Evolutionary conservation across 1,140 invertebrate genomes (phyloP), one percentile per base, ranked within the genome.

Genomic region (Drosophila lacteicornis): DNA sequence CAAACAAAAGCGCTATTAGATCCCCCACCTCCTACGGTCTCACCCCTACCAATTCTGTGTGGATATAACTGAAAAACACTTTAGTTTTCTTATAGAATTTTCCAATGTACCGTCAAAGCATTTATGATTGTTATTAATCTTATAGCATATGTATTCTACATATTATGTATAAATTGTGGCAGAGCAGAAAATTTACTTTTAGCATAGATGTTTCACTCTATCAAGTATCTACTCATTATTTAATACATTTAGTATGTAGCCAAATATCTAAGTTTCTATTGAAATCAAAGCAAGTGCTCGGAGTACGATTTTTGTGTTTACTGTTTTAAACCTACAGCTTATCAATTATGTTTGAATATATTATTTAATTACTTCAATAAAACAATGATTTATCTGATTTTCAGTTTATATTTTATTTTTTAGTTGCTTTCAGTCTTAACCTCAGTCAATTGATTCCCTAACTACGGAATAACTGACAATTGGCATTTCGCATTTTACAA

Each of bases 91-190:
- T 84, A 85, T 77, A 55, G 63, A 82, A 78, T 77, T 90, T 88
- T 88, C 85, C 81, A 84, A 85, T 90, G 86, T 90, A 90, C 86
- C 86, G 86, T 86, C 79, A 86, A 91, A 91, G 86, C 86, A 90
- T 90, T 90, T 90, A 90, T 91, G 79, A 82, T 91, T 91, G 82
- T 90, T 91, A 90, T 86, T 86, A 69, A 82, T 71, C 67, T 63
- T 79, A 76, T 86, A 80, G 80, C 59, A 73, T 80, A 76, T 63
- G 63, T 70, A 79, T 75, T 75, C 83, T 70, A 77, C 56, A 79
- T 61, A 68, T 63, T 63, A 63, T 58, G 40, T 47, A 74, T 38
- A 60, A 33, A 60, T 40, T 51, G 38, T 11, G 51, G 27, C 30
- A 45, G 40, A 59, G 33, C 42, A 57, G 33, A 67, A 58, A 43